These are phyloP conservation scores for Crenuchus spilurus DNA, from an alignment of 2,797 vertebrate species.

Conservation along the genomic window DNA sequence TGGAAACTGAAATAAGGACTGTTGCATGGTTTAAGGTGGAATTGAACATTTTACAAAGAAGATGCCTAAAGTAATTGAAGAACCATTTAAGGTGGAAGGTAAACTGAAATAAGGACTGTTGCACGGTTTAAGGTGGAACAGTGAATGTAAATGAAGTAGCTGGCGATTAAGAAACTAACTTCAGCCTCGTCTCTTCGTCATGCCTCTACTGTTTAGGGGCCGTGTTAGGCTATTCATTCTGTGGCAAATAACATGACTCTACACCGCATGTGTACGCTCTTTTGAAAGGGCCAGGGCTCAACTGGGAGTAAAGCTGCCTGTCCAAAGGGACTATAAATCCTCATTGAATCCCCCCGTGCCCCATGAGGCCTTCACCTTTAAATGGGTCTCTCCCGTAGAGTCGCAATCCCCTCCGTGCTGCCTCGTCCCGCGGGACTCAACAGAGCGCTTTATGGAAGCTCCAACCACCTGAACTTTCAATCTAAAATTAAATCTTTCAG, in stretches of 20 bases:
- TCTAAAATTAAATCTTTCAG: slow-evolving; percentile 47
- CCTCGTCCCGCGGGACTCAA: slow-evolving; percentile 3
- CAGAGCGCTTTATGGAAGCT: slow-evolving; percentile 2
- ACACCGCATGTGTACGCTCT: slow-evolving; percentile 18
- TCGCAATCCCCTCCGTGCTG: slow-evolving; percentile 18
- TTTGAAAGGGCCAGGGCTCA: slow-evolving; percentile 28
- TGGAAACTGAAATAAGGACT: too few species aligned
- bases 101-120: too few species aligned
- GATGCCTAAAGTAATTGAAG: too few species aligned
- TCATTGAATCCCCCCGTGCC: slow-evolving; percentile 26
- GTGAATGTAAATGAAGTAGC: too few species aligned
- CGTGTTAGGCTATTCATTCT: slow-evolving; percentile 27
- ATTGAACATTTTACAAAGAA: too few species aligned
- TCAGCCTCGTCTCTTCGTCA: too few species aligned
- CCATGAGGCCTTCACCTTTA: slow-evolving; percentile 35
- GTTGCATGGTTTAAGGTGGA: too few species aligned
- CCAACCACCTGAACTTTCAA: slow-evolving; percentile 45
- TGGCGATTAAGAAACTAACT: too few species aligned
- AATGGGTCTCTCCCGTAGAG: slow-evolving; percentile 33
- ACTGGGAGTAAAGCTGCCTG: slow-evolving; percentile 7
- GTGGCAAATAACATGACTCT: slow-evolving; percentile 14
- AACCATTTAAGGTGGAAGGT: too few species aligned
- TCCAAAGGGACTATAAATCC: slow-evolving; percentile 37
- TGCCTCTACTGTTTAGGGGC: slow-evolving; percentile 33
- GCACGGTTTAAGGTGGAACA: too few species aligned